Percentiles rank a stretch among this genome's conserved stretches.
These are phyloP conservation scores for Chrysolina americana DNA, from an alignment of 2,888 invertebrate genomes.

Conservation along the genomic window DNA sequence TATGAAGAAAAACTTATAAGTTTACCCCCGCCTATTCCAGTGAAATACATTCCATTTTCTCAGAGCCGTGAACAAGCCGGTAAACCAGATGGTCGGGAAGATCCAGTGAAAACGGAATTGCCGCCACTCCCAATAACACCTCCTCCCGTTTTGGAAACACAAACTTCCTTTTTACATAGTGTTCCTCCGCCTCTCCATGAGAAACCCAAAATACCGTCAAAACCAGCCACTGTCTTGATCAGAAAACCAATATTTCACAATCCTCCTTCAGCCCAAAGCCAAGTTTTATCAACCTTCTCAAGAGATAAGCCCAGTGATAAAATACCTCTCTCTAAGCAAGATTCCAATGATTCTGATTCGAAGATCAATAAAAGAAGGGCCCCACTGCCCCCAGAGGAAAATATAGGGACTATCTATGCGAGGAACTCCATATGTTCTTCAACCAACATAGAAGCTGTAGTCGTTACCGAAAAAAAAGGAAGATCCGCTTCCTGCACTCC, in stretches of 20 bases:
- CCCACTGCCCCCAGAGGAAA: slow-evolving; percentile 81
- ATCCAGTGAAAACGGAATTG: slow-evolving; percentile 81
- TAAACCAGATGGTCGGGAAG: slow-evolving; percentile 90
- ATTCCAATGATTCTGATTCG: slow-evolving; percentile 72
- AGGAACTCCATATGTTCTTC: slow-evolving; percentile 73
- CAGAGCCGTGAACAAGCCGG: slow-evolving; percentile 85
- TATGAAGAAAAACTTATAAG: slow-evolving; percentile 39
- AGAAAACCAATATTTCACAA: slow-evolving; percentile 57
- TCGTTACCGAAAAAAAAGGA: slow-evolving; percentile 78
- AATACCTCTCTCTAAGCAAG: slow-evolving; percentile 72
- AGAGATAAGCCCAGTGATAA: slow-evolving; percentile 53
- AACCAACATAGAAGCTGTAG: slow-evolving; percentile 74
- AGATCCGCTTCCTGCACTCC: slow-evolving; percentile 77
- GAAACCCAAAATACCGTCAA: slow-evolving; percentile 81
- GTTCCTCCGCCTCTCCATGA: slow-evolving; percentile 62
- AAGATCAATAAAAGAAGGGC: slow-evolving; percentile 80
- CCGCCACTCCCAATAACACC: slow-evolving; percentile 81
- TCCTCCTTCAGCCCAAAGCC: slow-evolving; percentile 25
- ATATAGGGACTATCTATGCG: slow-evolving; percentile 70
- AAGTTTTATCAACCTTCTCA: slow-evolving; percentile 26
- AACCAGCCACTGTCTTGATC: slow-evolving; percentile 72
- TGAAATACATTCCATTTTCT: slow-evolving; percentile 53
- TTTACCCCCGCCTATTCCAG: slow-evolving; percentile 46
- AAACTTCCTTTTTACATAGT: slow-evolving; percentile 80
- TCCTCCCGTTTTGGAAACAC: slow-evolving; percentile 74